Evolutionary conservation across 2,888 invertebrate genomes (phyloP).

Genomic region (Apotomis turbidana): DNA sequence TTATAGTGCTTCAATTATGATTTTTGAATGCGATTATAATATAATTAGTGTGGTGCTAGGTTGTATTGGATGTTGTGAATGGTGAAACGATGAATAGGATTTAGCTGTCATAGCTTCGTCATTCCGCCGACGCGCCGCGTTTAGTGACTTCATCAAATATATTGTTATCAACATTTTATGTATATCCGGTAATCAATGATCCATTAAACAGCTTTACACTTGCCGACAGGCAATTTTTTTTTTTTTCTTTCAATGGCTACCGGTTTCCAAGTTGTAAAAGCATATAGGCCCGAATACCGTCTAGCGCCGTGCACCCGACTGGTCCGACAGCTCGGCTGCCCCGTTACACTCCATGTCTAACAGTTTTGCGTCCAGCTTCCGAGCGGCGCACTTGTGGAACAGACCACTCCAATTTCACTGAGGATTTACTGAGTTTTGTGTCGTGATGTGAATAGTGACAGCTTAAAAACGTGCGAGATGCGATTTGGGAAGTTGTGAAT

Average conservation of each 20-base stretch:
- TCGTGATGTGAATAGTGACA: slow-evolving; percentile 8
- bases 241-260: neutral
- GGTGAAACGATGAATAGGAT: neutral
- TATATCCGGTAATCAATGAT: slow-evolving; percentile 10
- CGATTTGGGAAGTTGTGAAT: neutral
- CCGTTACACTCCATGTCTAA: slow-evolving; percentile 36
- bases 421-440: neutral
- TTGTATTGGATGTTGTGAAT: neutral
- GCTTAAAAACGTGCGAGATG: slow-evolving; percentile 10
- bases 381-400: slow-evolving; percentile 28
- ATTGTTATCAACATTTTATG: neutral
- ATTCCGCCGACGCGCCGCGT: neutral
- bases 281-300: slow-evolving; percentile 8
- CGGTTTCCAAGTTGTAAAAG: neutral
- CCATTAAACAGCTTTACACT: slow-evolving; percentile 8
- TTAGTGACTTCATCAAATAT: neutral
- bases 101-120: neutral
- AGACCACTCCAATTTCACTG: neutral
- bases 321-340: slow-evolving; percentile 30
- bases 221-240: neutral
- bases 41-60: too few species aligned
- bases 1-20: too few species aligned
- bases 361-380: slow-evolving; percentile 39
- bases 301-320: slow-evolving; percentile 33
- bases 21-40: too few species aligned